Evolutionary conservation across 1,140 invertebrate species (phyloP).

Genomic region (Panonychus citri): DNA sequence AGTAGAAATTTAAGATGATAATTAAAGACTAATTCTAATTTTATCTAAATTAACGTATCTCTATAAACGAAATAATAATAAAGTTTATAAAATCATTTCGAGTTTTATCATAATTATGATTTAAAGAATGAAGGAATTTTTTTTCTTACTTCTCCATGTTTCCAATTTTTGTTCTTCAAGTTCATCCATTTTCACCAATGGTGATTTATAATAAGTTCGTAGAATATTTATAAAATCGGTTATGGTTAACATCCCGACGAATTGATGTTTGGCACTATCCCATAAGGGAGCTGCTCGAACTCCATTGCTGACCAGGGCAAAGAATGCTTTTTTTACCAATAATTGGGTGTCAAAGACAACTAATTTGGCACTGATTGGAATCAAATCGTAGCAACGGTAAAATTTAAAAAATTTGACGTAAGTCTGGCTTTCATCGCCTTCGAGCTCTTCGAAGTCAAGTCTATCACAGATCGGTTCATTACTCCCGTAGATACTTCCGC

Average conservation of each 20-base stretch:
- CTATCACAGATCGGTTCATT: conserved; percentile 1
- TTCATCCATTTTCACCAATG: conserved; percentile 69
- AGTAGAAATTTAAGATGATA: no score
- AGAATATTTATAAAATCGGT: conserved; percentile 99
- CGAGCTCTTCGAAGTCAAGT: conserved; percentile 1
- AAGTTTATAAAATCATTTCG: no score
- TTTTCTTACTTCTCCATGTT: conserved; percentile 50
- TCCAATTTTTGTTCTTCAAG: conserved; percentile 90
- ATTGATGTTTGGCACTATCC: conserved; percentile 74
- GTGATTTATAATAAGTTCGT: conserved; percentile 76
- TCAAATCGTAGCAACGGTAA: conserved; percentile 73
- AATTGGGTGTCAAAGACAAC: conserved; percentile 99
- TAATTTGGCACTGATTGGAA: conserved; percentile 93
- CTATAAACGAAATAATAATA: no score
- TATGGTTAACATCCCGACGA: conserved; percentile 82
- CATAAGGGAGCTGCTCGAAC: conserved; percentile 91
- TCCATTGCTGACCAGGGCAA: conserved; percentile 92
- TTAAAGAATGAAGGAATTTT: no score
- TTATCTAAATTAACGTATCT: no score
- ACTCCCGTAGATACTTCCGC: not conserved
- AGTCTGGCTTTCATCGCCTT: conserved; percentile 76
- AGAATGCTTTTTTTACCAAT: conserved; percentile 78
- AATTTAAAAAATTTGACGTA: conserved; percentile 91
- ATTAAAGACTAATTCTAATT: no score
- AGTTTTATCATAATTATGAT: no score